Evolutionary conservation across 1,140 invertebrate species (phyloP), one percentile per base, ranked within the genome.

Genomic region (Globodera ellingtonae): DNA sequence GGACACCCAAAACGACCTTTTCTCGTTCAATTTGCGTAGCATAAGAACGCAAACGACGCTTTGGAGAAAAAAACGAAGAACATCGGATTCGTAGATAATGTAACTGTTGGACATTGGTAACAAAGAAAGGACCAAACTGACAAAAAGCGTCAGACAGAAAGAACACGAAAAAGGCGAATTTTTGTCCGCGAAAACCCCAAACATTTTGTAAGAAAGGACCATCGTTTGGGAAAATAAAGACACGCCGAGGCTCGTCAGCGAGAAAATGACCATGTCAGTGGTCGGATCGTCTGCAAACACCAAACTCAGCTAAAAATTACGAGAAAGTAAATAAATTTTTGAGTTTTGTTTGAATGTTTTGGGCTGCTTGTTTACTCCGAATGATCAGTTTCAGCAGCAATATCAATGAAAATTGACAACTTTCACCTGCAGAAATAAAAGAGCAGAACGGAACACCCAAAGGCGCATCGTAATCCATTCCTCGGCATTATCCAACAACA

Each of bases 41-140:
- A 59, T 13, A 52, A 75, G 65, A 62, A 62, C 56, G 44, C 47
- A 75, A 7, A 75, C n/a, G 13, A 65, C 44, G 46, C 73, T 75
- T 15, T 75, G 24, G 48, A 77, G 46, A 50, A 46, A 48, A 79
- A 75, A 70, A 10, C 79, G 79, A 13, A 81, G n/a, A 24, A 81
- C 67, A 67, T 81, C 79, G 21, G 73, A 50, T 44, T 79, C 81
- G 48, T 82, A 76, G 50, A 82, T 78, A 48, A 82, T 75, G 46
- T 76, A 82, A 66, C 81, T 82, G 50, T 82, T 82, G 15, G 81
- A 82, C 52, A 82, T 66, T 3, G 56, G 72, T 1, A 71, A n/a
- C 35, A 75, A 18, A 44, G 13, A 18, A 15, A 79, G 44, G 47
- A 75, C 18, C 6, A 79, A 13, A 69, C 75, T 50, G 8, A 15